Evolutionary conservation across 2,113 vertebrate genomes (phyloP), one percentile per base, ranked within the genome.

Genomic region (Sardina pilchardus): DNA sequence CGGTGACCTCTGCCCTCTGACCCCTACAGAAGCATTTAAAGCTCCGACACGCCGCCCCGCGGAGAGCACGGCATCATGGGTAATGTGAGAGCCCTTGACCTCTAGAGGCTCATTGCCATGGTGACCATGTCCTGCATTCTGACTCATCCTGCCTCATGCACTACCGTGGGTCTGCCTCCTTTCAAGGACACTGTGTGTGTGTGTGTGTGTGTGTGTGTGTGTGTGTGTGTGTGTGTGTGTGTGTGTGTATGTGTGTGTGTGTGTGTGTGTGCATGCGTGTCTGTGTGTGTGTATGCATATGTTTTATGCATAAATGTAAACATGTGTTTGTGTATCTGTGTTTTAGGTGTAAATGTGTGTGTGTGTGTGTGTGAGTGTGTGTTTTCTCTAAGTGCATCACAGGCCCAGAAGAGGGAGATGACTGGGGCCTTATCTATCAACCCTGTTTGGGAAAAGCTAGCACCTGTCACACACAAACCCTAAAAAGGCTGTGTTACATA

Each of bases 401-500:
- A 71, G 12, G 8, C 24, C n/a, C 6, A 63, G 34, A 34, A 30
- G n/a, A 12, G n/a, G 26, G 30, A 71, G 26, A 71, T 26, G 63
- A 71, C n/a, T 34, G 63, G 63, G n/a, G 8, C 1, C 10, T 71
- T 12, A 24, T 30, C 26, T n/a, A 24, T 9, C 59, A 26, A n/a
- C 9, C 59, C 59, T 67, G 59, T 30, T 67, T 30, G 21, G 8
- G 59, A n/a, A 67, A 67, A 67, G n/a, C 59, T n/a, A 67, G 7
- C 59, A 67, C 59, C 24, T 63, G 56, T 63, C 59, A 67, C 59
- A 67, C 59, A 67, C 63, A 53, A 16, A 19, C 36, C 39, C 39
- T 26, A 53, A 43, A 56, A 85, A 78, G 36, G 17, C 1, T 59
- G 39, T 83, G 53, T 85, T 83, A 50, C 80, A 83, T 87, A 83